A percentile compares a stretch with the other conserved stretches of the same genome.
Conservation (phyloP, 2,888 invertebrate genomes). For the Pandemis cinnamomeana region DNA sequence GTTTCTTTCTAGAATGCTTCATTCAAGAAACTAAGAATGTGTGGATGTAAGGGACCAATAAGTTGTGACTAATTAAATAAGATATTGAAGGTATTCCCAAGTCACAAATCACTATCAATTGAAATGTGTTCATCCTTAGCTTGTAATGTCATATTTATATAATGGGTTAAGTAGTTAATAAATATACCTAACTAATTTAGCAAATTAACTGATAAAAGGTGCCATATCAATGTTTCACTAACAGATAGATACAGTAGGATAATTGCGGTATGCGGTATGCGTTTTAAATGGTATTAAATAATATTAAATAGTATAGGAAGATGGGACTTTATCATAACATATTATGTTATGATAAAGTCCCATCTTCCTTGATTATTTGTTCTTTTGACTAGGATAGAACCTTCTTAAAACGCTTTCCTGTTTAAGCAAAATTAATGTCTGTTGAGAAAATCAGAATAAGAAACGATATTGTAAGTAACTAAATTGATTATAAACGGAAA, state of each 20-base stretch:
- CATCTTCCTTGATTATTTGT: not conserved
- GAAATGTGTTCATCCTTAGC: conserved; percentile 1
- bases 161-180: not conserved
- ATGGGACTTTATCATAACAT: no score
- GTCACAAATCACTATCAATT: not conserved
- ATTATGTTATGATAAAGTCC: not conserved
- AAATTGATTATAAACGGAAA: no score
- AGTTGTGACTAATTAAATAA: not conserved
- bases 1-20: not conserved
- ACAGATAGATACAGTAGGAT: not conserved
- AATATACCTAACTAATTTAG: not conserved
- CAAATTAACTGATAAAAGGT: not conserved
- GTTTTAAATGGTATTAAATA: not conserved
- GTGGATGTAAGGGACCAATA: not conserved
- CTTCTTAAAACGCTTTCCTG: no score
- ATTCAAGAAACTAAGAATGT: not conserved
- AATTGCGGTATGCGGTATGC: not conserved
- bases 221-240: conserved; percentile 1
- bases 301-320: no score
- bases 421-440: no score
- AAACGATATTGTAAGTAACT: no score
- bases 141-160: not conserved
- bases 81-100: not conserved
- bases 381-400: not conserved
- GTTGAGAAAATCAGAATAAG: no score